These are phyloP conservation scores for Amiota mariae DNA, from an alignment of 2,888 invertebrate species.

Conservation along the genomic window DNA sequence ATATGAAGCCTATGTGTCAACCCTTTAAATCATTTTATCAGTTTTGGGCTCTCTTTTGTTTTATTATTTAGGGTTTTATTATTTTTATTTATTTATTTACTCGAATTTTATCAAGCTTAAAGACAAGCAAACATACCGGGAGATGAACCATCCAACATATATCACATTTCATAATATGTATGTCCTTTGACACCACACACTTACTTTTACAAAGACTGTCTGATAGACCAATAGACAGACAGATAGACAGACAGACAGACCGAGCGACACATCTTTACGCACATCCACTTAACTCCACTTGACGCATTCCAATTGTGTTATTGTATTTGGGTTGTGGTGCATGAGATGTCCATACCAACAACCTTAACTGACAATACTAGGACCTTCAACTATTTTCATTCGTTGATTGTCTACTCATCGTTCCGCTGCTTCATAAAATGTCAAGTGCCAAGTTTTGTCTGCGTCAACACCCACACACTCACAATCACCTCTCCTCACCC, in stretches of 20 bases:
- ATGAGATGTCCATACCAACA: background rate
- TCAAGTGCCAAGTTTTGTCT: slow-evolving; percentile 17
- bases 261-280: background rate
- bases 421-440: slow-evolving; percentile 7
- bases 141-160: background rate
- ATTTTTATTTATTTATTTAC: slow-evolving; percentile 39
- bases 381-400: background rate
- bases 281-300: background rate
- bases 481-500: no score
- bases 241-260: background rate
- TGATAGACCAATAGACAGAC: slow-evolving; percentile 4
- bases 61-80: background rate
- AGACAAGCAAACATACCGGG: background rate
- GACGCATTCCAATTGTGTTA: no score
- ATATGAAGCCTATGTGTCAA: slow-evolving; percentile 24
- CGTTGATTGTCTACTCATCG: no score
- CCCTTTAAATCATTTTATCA: slow-evolving; percentile 25
- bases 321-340: no score
- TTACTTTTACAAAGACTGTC: slow-evolving; percentile 11
- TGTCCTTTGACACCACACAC: slow-evolving; percentile 17
- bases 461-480: slow-evolving; percentile 9
- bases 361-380: background rate
- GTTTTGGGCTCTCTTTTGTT: background rate
- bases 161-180: background rate
- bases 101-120: slow-evolving; percentile 21